Base-by-base conservation (phyloP, 2,113 vertebrate species). In the Melanostigma gelatinosum region DNA sequence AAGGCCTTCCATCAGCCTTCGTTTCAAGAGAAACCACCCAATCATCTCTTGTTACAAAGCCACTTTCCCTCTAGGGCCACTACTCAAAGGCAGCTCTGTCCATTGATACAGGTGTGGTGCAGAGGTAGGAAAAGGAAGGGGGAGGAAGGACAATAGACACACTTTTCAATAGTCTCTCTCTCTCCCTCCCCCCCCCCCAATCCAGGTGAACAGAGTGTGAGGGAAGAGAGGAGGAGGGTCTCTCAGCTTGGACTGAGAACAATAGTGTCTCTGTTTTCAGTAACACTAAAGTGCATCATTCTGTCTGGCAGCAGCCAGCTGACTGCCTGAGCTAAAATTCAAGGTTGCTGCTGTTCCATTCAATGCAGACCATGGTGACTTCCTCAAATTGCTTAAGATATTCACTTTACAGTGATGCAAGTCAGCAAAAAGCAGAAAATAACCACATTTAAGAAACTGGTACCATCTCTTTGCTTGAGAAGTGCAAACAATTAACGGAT, bases 81-180 rank as follows among this genome's bases (percentile, higher is more conserved):
- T 9, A 46, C 85, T 93, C 82, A 93, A 93, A 92, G 75, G 83
- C 71, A 83, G 48, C 67, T 58, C 77, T 88, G 88, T 88, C 79
- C 83, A 78, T 81, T 83, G 82, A 91, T 90, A 91, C 89, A 94
- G 91, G 89, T 92, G 91, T 88, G 86, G 81, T 76, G 73, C 29
- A 46, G 16, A 64, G 69, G 57, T 65, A 48, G 52, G 44, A 68
- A 15, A 29, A n/a, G n/a, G 24, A 34, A 24, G 27, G 36, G 50
- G 40, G 16, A 38, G 44, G 38, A 48, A 44, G 85, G 76, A 92
- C 89, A 93, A 93, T 87, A 82, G 77, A 84, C 44, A 57, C 79
- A 84, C 89, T 90, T 93, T 87, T 91, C 85, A 85, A 38, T 42
- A 64, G 70, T 71, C 74, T 83, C 86, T 58, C 82, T 75, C 32